Evolutionary conservation across 2,797 vertebrate genomes (phyloP), one percentile per base, ranked within the genome.

Genomic region (Leptatherina wallacei): DNA sequence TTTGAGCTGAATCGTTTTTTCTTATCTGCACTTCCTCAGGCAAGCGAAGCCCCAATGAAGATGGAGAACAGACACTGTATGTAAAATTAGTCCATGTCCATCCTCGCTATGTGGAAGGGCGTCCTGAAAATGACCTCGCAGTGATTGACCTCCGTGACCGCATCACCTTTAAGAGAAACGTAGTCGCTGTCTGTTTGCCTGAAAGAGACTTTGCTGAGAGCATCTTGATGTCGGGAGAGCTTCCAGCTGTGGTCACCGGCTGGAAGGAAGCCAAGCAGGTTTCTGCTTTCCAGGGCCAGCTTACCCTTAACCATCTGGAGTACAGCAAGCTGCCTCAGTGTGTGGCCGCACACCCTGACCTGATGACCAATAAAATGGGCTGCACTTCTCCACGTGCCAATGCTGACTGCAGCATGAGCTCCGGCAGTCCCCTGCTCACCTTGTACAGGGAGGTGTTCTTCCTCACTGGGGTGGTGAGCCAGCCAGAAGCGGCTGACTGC

Each of bases 321-420:
- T 95, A 95, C 51, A 69, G 67, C 24, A 32, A 47, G 6, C 90
- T 95, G 68, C 8, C 83, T 0, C 14, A 62, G 29, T 95, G 95
- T 63, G 7, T 91, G 44, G 76, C 85, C 59, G 74, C 81, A 12
- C 85, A 93, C 71, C 71, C 85, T 10, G 65, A 70, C 42, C 73
- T 91, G 70, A 79, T 95, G 27, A 94, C 89, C 80, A 95, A 94
- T 61, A 95, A 94, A 70, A 93, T 95, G 94, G 89, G 93, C 44
- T 95, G 95, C 80, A 94, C 93, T 6, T 0, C 67, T 10, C 61
- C 84, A 0, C 80, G 58, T 3, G 0, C 77, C 57, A 92, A 91
- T 2, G 93, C 88, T 0, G 92, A 94, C 86, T 95, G 95, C 78
- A 3, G 24, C 61, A 80, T 95, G 83, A 77, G 90, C 71, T 78